Percentiles rank a stretch among this genome's conserved stretches.
Conservation (phyloP, 2,113 vertebrate genomes). For the Passer montanus region DNA sequence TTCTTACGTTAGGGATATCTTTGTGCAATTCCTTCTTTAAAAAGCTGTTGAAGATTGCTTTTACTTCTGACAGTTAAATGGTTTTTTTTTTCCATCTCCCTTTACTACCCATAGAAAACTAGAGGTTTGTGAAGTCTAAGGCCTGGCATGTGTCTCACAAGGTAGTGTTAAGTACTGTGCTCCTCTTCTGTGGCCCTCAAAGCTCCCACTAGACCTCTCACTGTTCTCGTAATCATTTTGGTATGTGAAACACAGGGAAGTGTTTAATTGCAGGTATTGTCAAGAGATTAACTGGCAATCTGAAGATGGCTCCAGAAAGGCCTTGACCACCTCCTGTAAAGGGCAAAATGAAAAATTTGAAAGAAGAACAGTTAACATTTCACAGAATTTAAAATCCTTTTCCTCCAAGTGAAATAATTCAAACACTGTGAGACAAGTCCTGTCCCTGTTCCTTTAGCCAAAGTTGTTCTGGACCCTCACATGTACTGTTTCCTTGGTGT, state of each 20-base stretch:
- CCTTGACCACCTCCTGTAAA: not conserved
- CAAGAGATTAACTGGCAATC: not conserved
- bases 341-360: not conserved
- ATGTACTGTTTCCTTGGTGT: not conserved
- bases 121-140: not conserved
- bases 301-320: not conserved
- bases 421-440: not conserved
- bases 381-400: not conserved
- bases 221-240: not conserved
- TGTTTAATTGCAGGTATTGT: not conserved
- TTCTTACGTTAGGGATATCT: not conserved
- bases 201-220: not conserved
- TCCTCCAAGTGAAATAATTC: not conserved
- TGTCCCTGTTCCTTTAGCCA: not conserved
- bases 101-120: not conserved
- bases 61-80: not conserved
- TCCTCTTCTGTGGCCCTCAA: not conserved
- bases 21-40: not conserved
- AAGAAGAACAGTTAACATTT: not conserved
- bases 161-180: not conserved
- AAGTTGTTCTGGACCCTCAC: not conserved
- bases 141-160: rapidly evolving
- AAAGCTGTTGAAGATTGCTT: not conserved
- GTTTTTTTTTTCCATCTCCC: not conserved
- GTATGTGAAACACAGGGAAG: not conserved